phyloP scores from a whole-genome alignment of 2,888 invertebrate species.

The Machimus atricapillus region DNA sequence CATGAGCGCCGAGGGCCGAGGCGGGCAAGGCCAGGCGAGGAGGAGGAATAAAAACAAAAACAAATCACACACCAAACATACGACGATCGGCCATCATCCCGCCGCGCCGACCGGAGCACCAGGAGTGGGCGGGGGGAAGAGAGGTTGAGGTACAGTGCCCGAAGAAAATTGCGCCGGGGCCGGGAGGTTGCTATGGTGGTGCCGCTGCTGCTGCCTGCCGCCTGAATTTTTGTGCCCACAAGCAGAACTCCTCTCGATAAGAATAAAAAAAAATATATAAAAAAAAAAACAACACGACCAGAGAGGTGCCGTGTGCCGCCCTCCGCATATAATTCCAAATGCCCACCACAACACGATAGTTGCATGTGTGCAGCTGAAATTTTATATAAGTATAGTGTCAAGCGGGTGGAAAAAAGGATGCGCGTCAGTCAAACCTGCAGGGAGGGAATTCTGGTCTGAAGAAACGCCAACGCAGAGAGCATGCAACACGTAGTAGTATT shows the following conservation, averaged over 20 bases:
- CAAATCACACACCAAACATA: neutral
- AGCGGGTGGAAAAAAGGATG: constrained; percentile 27
- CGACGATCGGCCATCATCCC: constrained; percentile 1
- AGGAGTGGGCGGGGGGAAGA: too few relatives aligned
- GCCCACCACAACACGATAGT: too few relatives aligned
- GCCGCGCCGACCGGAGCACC: neutral
- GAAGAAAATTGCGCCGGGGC: neutral
- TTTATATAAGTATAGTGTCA: too few relatives aligned
- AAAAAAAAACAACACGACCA: too few relatives aligned
- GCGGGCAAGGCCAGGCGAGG: neutral
- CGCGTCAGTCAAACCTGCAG: constrained; percentile 1
- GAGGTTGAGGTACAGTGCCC: neutral
- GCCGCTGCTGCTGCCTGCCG: neutral
- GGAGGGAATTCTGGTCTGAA: neutral
- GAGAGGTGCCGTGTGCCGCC: too few relatives aligned
- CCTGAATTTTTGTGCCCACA: too few relatives aligned
- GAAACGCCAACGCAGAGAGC: neutral
- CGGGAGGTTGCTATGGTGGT: neutral
- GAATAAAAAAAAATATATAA: too few relatives aligned
- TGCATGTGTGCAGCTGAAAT: neutral
- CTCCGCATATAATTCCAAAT: too few relatives aligned
- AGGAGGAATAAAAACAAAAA: neutral
- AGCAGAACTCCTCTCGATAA: neutral
- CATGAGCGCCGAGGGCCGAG: neutral
- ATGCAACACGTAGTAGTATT: neutral